These are phyloP conservation scores for Argynnis bischoffii DNA, from an alignment of 2,888 invertebrate species.

Conservation along the genomic window DNA sequence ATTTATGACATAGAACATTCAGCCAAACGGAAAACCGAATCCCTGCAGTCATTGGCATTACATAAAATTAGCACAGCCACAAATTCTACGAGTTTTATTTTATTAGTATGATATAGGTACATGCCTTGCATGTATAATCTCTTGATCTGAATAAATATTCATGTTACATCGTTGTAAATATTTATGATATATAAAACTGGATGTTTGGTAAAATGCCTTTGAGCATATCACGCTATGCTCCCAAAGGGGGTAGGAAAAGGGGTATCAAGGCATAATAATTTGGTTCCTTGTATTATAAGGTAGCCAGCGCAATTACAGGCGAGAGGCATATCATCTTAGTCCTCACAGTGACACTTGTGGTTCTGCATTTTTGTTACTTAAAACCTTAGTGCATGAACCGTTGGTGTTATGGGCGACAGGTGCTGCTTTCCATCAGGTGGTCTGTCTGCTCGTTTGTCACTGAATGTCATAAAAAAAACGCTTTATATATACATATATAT, in stretches of 20 bases:
- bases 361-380: too few relatives aligned
- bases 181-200: conserved; percentile 1
- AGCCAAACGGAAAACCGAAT: neutral
- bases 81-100: conserved; percentile 7
- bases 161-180: conserved; percentile 11
- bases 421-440: too few relatives aligned
- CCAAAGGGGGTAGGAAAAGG: neutral
- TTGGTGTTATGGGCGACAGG: too few relatives aligned
- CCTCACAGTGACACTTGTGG: too few relatives aligned
- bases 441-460: too few relatives aligned
- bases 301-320: too few relatives aligned
- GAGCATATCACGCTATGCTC: neutral
- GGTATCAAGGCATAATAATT: too few relatives aligned
- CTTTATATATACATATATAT: too few relatives aligned
- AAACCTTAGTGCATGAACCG: too few relatives aligned
- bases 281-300: too few relatives aligned
- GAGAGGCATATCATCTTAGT: too few relatives aligned
- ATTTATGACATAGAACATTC: neutral
- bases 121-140: conserved; percentile 2
- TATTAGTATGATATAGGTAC: conserved; percentile 3
- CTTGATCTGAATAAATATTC: conserved; percentile 18
- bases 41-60: neutral
- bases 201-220: neutral
- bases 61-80: neutral
- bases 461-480: too few relatives aligned